Conservation (phyloP, 2,888 invertebrate genomes). For the Eupithecia exiguata region DNA sequence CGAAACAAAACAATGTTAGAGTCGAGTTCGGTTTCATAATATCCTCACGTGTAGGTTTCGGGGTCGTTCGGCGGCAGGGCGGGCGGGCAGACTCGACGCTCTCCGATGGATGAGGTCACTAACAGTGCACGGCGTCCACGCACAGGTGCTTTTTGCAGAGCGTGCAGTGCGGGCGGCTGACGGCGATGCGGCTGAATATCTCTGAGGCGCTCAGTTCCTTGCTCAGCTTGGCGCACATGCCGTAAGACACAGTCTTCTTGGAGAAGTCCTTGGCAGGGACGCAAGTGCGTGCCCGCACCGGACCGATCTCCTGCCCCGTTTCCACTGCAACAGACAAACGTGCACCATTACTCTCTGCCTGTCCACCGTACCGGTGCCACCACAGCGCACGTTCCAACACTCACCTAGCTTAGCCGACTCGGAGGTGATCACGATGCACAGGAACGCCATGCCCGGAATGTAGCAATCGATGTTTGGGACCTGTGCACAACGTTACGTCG, state of each 20-base stretch:
- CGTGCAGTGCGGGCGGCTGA: slow-evolving; percentile 72
- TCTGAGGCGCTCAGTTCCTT: slow-evolving; percentile 77
- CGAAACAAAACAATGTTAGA: slow-evolving; percentile 32
- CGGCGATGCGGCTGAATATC: slow-evolving; percentile 75
- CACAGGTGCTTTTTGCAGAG: slow-evolving; percentile 77
- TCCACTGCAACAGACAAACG: slow-evolving; percentile 61
- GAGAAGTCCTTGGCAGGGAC: slow-evolving; percentile 78
- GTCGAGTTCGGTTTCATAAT: slow-evolving; percentile 31
- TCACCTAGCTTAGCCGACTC: slow-evolving; percentile 76
- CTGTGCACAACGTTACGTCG: slow-evolving; percentile 52
- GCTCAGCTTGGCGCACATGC: slow-evolving; percentile 77
- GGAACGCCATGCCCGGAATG: slow-evolving; percentile 78
- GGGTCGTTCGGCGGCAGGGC: background rate
- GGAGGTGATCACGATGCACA: slow-evolving; percentile 77
- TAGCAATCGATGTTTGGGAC: slow-evolving; percentile 80
- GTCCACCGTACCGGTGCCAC: background rate
- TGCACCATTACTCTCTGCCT: background rate
- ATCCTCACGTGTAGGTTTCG: slow-evolving; percentile 11
- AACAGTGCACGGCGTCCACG: slow-evolving; percentile 71
- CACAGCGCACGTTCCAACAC: background rate
- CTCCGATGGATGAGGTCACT: slow-evolving; percentile 32
- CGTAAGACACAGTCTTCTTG: slow-evolving; percentile 76
- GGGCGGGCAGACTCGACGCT: background rate
- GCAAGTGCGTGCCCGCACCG: slow-evolving; percentile 77
- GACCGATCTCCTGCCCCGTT: slow-evolving; percentile 77